These are phyloP conservation scores for Nycticorax nycticorax DNA, from an alignment of 2,113 vertebrate species.

Conservation along the genomic window DNA sequence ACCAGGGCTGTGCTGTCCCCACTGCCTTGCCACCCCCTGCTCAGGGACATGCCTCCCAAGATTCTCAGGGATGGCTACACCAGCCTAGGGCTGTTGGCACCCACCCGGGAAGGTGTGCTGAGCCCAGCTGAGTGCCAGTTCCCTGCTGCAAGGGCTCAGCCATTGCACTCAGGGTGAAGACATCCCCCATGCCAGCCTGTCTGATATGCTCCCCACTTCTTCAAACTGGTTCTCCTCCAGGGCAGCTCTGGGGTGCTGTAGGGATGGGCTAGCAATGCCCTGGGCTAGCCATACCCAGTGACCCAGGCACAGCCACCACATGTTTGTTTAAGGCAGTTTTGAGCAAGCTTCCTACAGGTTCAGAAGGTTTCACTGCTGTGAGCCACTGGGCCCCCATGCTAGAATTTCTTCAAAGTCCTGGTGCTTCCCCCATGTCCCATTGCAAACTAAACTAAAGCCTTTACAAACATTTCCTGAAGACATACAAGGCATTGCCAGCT, in stretches of 20 bases:
- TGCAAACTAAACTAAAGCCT: not conserved
- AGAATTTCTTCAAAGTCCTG: not conserved
- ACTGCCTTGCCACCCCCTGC: not conserved
- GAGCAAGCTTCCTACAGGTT: not conserved
- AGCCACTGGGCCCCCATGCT: not conserved
- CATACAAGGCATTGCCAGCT: not conserved
- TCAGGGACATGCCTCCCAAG: not conserved
- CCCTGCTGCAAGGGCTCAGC: not conserved
- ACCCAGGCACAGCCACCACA: not conserved
- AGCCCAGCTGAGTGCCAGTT: not conserved
- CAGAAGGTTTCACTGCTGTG: not conserved
- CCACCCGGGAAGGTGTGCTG: not conserved
- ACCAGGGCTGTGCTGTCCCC: accelerated
- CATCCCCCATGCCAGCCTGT: not conserved
- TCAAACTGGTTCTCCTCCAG: not conserved
- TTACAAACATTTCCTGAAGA: not conserved
- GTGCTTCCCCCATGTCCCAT: not conserved
- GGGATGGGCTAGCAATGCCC: not conserved
- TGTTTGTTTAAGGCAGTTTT: not conserved
- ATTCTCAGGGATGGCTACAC: not conserved
- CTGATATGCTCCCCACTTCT: not conserved
- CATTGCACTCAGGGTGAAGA: not conserved
- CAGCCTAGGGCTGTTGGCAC: not conserved
- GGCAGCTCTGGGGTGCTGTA: not conserved
- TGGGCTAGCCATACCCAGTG: not conserved